These are phyloP conservation scores for Megaleporinus macrocephalus DNA, from an alignment of 2,113 vertebrate species.

Conservation along the genomic window DNA sequence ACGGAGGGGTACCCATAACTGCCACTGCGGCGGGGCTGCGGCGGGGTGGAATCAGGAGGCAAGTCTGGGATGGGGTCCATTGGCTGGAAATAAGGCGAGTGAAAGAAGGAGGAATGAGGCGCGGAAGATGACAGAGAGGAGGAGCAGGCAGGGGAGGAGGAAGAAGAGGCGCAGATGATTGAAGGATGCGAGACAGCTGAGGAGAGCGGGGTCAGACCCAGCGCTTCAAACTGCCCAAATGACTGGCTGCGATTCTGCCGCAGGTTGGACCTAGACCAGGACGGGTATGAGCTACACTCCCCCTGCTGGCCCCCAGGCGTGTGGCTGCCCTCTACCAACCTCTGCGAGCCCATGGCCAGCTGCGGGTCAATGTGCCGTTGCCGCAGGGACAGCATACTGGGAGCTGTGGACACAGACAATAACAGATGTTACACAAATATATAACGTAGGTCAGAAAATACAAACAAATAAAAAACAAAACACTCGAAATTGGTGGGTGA, in stretches of 20 bases:
- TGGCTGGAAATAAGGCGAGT: conserved; percentile 90
- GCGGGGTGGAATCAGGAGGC: conserved; percentile 83
- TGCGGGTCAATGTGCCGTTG: conserved; percentile 93
- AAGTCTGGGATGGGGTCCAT: conserved; percentile 90
- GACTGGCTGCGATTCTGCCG: conserved; percentile 87
- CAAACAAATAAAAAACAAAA: not conserved
- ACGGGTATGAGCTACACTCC: conserved; percentile 68
- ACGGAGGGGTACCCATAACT: conserved; percentile 85
- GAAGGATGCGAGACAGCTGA: conserved; percentile 74
- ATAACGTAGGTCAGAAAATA: not conserved
- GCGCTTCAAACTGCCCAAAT: conserved; percentile 84
- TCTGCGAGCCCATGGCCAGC: conserved; percentile 92
- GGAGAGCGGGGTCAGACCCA: conserved; percentile 76
- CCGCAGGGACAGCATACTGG: conserved; percentile 89
- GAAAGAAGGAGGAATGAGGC: conserved; percentile 80
- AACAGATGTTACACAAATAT: conserved; percentile 32
- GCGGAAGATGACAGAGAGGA: conserved; percentile 65
- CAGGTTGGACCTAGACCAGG: conserved; percentile 79
- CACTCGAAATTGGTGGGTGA: not conserved
- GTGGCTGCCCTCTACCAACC: conserved; percentile 94
- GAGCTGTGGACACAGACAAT: conserved; percentile 81
- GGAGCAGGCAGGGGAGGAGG: conserved; percentile 67
- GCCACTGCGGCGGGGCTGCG: conserved; percentile 75
- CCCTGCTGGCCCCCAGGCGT: conserved; percentile 76
- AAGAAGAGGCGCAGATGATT: conserved; percentile 67